These are phyloP conservation scores for Galeopsomyia nigrocyanea DNA, from an alignment of 2,888 invertebrate species.

Conservation along the genomic window DNA sequence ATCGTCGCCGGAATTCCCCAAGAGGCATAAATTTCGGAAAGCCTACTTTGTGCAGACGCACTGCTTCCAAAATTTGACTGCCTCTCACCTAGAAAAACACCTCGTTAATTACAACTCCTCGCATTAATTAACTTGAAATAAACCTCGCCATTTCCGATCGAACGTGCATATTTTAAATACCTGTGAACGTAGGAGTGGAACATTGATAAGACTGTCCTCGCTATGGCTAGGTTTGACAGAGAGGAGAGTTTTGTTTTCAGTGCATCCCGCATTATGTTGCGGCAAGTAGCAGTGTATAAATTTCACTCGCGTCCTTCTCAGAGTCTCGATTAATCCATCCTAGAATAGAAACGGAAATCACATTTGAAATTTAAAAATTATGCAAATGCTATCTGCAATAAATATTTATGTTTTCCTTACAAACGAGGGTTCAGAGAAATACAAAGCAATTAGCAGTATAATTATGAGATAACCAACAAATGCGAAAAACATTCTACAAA, in stretches of 20 bases:
- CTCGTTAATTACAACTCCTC: background rate
- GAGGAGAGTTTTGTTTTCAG: conserved; percentile 70
- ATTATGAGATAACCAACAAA: conserved; percentile 18
- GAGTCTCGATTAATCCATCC: conserved; percentile 93
- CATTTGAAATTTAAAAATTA: conserved; percentile 5
- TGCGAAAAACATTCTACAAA: conserved; percentile 29
- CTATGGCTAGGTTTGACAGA: conserved; percentile 69
- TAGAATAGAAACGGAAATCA: conserved; percentile 62
- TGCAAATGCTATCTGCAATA: conserved; percentile 22
- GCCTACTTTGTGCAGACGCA: conserved; percentile 92
- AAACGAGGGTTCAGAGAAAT: conserved; percentile 11
- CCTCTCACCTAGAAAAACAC: conserved; percentile 81
- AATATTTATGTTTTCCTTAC: conserved; percentile 22
- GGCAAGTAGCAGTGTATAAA: conserved; percentile 91
- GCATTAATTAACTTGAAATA: background rate
- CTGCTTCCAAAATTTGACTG: conserved; percentile 89
- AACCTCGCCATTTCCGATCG: background rate
- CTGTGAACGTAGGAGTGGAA: conserved; percentile 89
- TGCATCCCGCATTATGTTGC: conserved; percentile 81
- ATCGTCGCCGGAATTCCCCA: conserved; percentile 89
- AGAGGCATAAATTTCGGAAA: conserved; percentile 93
- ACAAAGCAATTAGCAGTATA: conserved; percentile 23
- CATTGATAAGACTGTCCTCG: conserved; percentile 77
- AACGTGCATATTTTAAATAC: conserved; percentile 66
- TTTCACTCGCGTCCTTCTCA: conserved; percentile 87